Conservation (phyloP, 2,797 vertebrate species). For the Dendrocincla tyrannina region DNA sequence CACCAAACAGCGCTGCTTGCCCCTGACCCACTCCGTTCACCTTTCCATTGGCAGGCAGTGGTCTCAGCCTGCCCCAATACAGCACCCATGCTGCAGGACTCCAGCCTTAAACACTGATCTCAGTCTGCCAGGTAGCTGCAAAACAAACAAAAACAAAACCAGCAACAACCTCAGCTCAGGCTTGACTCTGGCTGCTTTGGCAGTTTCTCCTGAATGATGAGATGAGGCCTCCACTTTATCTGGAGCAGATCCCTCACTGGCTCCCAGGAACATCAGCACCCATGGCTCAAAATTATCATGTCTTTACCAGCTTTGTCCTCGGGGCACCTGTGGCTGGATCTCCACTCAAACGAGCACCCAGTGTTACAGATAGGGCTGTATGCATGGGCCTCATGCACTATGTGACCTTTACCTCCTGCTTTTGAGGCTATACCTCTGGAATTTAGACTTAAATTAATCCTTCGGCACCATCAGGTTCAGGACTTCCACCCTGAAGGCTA, state of each 20-base stretch:
- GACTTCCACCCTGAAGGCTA: not conserved
- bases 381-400: not conserved
- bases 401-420: not conserved
- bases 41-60: fast-evolving
- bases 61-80: not conserved
- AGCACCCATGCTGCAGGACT: not conserved
- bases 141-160: not conserved
- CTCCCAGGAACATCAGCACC: not conserved
- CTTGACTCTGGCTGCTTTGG: not conserved
- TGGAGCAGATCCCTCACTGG: not conserved
- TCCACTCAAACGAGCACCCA: not conserved
- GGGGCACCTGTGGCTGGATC: not conserved
- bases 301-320: not conserved
- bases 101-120: not conserved
- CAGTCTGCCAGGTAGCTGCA: not conserved
- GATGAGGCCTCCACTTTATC: not conserved
- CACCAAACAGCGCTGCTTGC: not conserved
- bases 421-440: not conserved
- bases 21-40: not conserved
- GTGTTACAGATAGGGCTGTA: too few relatives aligned
- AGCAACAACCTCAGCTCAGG: fast-evolving
- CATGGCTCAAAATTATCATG: not conserved
- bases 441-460: constrained; percentile 16
- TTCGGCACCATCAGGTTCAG: not conserved
- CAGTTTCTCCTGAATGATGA: not conserved